phyloP scores from a whole-genome alignment of 1,140 invertebrate genomes.

The Drosophila seguyi region DNA sequence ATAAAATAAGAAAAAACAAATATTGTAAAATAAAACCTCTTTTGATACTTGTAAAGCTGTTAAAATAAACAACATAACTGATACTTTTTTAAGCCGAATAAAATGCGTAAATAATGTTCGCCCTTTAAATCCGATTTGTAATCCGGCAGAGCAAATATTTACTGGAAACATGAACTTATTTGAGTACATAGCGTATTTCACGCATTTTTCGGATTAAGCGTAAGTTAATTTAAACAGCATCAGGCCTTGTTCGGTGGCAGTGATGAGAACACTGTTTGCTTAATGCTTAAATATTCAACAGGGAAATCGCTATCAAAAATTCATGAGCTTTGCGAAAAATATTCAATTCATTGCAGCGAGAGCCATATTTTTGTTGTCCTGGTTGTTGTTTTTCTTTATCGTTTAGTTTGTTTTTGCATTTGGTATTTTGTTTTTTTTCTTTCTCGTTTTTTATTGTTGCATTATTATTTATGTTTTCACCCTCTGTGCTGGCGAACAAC shows the following conservation, averaged over 20 bases:
- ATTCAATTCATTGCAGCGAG: constrained; percentile 41
- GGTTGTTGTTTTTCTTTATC: constrained; percentile 22
- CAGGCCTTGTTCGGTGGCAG: constrained; percentile 10
- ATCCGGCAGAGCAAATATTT: constrained; percentile 27
- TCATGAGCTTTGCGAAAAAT: constrained; percentile 50
- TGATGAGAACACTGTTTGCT: constrained; percentile 44
- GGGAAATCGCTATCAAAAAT: constrained; percentile 64
- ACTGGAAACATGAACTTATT: constrained; percentile 43
- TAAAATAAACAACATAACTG: neutral
- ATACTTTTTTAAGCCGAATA: neutral
- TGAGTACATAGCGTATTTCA: constrained; percentile 8
- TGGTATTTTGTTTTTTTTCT: constrained; percentile 11
- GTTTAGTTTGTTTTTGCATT: constrained; percentile 18
- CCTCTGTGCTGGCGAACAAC: constrained; percentile 15
- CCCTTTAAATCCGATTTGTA: neutral
- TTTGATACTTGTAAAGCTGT: neutral
- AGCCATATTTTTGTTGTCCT: constrained; percentile 34
- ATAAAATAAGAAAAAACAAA: no score
- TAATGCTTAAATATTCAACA: constrained; percentile 50
- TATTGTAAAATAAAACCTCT: neutral
- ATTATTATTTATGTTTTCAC: constrained; percentile 37
- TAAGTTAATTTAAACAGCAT: constrained; percentile 43
- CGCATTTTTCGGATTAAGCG: constrained; percentile 44
- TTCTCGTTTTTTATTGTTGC: constrained; percentile 6
- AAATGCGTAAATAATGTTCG: neutral